Base-by-base conservation (phyloP, 2,113 vertebrate species). In the Cynoglossus semilaevis region DNA sequence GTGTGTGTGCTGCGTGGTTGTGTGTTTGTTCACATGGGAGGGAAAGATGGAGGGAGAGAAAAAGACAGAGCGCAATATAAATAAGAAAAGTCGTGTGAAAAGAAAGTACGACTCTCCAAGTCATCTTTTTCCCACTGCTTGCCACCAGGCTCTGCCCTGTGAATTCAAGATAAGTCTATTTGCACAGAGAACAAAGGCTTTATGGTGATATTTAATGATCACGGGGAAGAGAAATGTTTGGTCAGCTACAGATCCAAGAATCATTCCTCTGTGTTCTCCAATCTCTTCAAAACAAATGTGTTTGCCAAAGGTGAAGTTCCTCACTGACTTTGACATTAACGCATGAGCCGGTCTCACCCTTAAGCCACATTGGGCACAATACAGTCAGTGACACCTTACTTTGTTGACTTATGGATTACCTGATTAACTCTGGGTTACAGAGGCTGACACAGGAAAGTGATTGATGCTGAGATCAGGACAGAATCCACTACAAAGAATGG, bases 231-330 rank as follows among this genome's bases (percentile, higher is more conserved):
- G 7, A 69, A 78, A 54, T 67, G 61, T 77, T 77, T 80, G 70
- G 54, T 73, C 57, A 69, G 58, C 44, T 43, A 19, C 50, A 47
- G 44, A 64, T 53, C 53, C 29, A 2, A 9, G 19, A 70, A 51
- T 56, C 34, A 15, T 36, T 58, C 51, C 16, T 70, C 41, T 44
- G 53, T 62, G 36, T 47, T 36, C 38, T 40, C 77, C 34, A 46
- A 67, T 75, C 67, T 44, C 18, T 55, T 65, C 16, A 63, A 75
- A 74, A 71, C 63, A 60, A 58, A 53, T 7, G 14, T 85, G 78
- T 88, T 87, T 84, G 22, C 71, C n/a, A 51, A 84, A 74, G 81
- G 81, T 71, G 76, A 82, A 63, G 69, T 74, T 22, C 14, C 64
- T 16, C 65, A 17, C 46, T 45, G 50, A 47, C 43, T 74, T 63